Percentiles rank a stretch among this genome's conserved stretches.
Conservation (phyloP, 2,797 vertebrate species). For the Tenualosa ilisha region DNA sequence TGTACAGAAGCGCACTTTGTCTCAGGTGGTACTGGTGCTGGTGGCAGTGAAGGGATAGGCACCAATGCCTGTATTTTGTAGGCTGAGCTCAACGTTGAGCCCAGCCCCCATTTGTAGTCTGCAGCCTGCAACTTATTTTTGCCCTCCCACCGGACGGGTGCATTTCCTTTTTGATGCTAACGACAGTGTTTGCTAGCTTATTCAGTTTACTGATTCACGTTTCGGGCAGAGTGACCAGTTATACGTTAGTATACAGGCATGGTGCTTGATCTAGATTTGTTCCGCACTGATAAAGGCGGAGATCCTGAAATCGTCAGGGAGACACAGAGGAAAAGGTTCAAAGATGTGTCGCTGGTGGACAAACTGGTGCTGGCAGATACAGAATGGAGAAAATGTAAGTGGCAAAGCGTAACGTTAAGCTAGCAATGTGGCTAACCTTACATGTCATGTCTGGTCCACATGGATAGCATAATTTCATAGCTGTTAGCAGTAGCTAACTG, state of each 20-base stretch:
- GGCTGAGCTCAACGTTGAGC: too few relatives aligned
- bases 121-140: background rate
- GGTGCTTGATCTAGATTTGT: constrained; percentile 92
- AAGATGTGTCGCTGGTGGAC: constrained; percentile 90
- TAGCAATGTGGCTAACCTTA: constrained; percentile 7
- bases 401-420: background rate
- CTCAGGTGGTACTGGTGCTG: too few relatives aligned
- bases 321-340: constrained; percentile 88
- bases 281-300: constrained; percentile 93
- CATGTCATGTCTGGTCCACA: background rate
- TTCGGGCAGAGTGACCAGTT: background rate
- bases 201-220: background rate
- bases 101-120: too few relatives aligned
- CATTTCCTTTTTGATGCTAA: background rate
- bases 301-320: constrained; percentile 86
- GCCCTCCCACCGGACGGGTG: background rate
- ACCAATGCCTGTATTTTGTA: too few relatives aligned
- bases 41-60: too few relatives aligned
- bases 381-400: constrained; percentile 94
- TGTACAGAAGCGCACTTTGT: too few relatives aligned
- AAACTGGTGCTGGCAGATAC: constrained; percentile 85
- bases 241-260: constrained; percentile 59
- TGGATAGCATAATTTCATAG: background rate
- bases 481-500: background rate
- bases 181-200: background rate